Conservation (phyloP, 2,888 invertebrate genomes). For the Sphecodes monilicornis region DNA sequence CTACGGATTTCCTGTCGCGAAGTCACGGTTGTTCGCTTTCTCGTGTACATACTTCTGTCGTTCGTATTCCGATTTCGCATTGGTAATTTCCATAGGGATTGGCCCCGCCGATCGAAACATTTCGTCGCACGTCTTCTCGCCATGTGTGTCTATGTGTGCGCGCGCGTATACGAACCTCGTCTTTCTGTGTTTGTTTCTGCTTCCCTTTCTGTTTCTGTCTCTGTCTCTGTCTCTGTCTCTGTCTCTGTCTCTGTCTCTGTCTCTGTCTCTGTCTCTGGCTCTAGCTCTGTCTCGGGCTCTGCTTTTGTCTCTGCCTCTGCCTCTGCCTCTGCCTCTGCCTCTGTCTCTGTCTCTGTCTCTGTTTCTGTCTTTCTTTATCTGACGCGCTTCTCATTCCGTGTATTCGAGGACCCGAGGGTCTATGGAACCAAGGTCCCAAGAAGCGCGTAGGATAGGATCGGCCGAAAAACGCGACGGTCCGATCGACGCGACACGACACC, state of each 20-base stretch:
- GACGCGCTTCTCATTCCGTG: not conserved
- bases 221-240: not conserved
- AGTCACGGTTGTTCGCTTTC: slow-evolving; percentile 57
- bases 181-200: not conserved
- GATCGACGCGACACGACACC: too few relatives aligned
- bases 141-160: not conserved
- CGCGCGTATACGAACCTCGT: not conserved
- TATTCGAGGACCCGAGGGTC: not conserved
- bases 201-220: not conserved
- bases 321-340: too few relatives aligned
- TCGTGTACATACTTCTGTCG: slow-evolving; percentile 35
- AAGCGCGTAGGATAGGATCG: not conserved
- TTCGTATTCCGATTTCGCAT: not conserved
- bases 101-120: slow-evolving; percentile 4
- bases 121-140: slow-evolving; percentile 8
- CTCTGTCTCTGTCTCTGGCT: too few relatives aligned
- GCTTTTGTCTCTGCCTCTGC: too few relatives aligned
- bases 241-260: too few relatives aligned
- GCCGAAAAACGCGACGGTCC: too few relatives aligned
- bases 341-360: too few relatives aligned
- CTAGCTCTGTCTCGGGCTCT: too few relatives aligned
- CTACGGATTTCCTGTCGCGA: slow-evolving; percentile 65
- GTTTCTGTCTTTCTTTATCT: too few relatives aligned
- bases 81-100: not conserved
- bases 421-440: not conserved